A percentile compares a stretch with the other conserved stretches of the same genome.
phyloP scores from a whole-genome alignment of 2,797 vertebrate genomes.

The Enteromius mattozi region DNA sequence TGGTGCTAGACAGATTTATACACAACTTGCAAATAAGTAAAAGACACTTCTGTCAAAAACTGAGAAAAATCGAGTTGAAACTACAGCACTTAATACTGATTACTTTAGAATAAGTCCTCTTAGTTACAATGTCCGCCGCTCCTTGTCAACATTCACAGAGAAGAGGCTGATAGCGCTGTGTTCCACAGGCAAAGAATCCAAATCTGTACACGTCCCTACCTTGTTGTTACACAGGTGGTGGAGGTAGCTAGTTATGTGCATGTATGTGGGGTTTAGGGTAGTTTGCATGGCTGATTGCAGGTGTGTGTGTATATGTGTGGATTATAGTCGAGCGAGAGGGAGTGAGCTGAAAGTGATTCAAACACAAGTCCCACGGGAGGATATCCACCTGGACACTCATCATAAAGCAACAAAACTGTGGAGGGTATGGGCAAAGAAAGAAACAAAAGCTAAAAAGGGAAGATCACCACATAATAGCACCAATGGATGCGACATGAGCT shows the following conservation, averaged over 20 bases:
- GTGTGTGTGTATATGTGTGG: conserved; percentile 54
- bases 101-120: conserved; percentile 49
- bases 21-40: conserved; percentile 50
- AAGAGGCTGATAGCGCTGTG: conserved; percentile 52
- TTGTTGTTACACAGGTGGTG: conserved; percentile 85
- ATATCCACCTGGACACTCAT: conserved; percentile 24
- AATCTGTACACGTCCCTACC: conserved; percentile 69
- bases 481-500: conserved; percentile 52
- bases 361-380: conserved; percentile 28
- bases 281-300: conserved; percentile 41
- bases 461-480: conserved; percentile 54
- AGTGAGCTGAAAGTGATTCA: conserved; percentile 39
- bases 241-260: conserved; percentile 69
- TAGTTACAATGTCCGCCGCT: conserved; percentile 52
- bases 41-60: conserved; percentile 54
- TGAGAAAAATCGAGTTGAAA: conserved; percentile 37
- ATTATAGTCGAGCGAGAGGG: conserved; percentile 51
- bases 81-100: conserved; percentile 57
- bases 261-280: conserved; percentile 50
- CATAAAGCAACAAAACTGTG: conserved; percentile 23
- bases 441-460: conserved; percentile 45
- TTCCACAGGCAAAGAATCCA: conserved; percentile 52
- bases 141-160: conserved; percentile 57
- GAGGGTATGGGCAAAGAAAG: conserved; percentile 35
- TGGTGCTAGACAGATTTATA: conserved; percentile 48